Conservation (phyloP, 2,888 invertebrate species). For the Hemaris fuciformis region DNA sequence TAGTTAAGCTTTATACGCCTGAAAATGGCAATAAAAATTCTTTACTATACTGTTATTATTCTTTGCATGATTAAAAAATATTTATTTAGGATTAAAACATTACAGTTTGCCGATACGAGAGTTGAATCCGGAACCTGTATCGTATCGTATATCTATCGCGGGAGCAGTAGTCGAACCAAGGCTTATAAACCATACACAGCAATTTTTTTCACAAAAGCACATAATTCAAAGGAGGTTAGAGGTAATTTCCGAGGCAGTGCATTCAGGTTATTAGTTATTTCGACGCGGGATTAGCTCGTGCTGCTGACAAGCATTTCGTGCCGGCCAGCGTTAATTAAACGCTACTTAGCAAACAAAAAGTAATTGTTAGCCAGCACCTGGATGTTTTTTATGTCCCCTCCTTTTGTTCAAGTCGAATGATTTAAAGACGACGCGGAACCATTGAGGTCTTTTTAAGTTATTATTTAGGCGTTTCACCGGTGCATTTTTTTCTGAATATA, state of each 20-base stretch:
- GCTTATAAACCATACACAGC: background rate
- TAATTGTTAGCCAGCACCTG: conserved; percentile 7
- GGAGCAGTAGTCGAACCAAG: background rate
- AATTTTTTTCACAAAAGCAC: background rate
- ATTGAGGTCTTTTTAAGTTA: too few relatives aligned
- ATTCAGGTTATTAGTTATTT: background rate
- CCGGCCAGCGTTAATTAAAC: conserved; percentile 16
- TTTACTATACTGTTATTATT: too few relatives aligned
- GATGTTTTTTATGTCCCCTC: background rate
- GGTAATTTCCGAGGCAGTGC: background rate
- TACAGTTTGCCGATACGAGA: too few relatives aligned
- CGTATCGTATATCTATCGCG: too few relatives aligned
- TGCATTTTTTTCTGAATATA: too few relatives aligned
- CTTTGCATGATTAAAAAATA: too few relatives aligned
- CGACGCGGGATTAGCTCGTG: background rate
- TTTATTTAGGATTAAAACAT: too few relatives aligned
- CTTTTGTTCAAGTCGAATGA: background rate
- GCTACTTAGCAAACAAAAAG: conserved; percentile 10
- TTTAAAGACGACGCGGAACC: background rate
- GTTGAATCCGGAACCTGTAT: too few relatives aligned
- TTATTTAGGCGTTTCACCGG: too few relatives aligned
- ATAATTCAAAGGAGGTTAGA: background rate
- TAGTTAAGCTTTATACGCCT: too few relatives aligned
- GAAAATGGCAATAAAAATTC: too few relatives aligned
- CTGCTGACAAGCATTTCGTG: background rate